Evolutionary conservation across 2,113 vertebrate species (phyloP).

Genomic region (Macrotus californicus): DNA sequence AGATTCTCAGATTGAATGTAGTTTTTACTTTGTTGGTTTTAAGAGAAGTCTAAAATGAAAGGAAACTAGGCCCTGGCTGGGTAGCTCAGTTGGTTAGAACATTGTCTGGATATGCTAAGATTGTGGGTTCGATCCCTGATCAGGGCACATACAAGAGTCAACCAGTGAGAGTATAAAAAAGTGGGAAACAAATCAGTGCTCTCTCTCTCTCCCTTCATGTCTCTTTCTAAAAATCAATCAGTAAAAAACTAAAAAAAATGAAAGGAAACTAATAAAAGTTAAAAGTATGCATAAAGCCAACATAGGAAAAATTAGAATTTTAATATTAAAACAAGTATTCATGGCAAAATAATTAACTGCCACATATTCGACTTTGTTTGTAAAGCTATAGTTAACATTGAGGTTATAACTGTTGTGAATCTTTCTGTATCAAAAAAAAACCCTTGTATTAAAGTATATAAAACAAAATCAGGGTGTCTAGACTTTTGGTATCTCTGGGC

Average conservation of each 20-base stretch:
- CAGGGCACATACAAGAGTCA: no score
- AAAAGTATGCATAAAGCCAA: neutral
- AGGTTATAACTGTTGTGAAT: neutral
- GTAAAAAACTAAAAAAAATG: neutral
- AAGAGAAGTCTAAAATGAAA: neutral
- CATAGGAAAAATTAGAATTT: neutral
- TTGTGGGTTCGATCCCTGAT: no score
- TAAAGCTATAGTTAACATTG: neutral
- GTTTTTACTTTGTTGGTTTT: neutral
- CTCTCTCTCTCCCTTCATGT: no score
- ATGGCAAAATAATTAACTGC: neutral
- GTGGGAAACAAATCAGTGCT: no score
- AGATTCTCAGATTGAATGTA: neutral
- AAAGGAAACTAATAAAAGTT: neutral
- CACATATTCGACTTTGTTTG: neutral
- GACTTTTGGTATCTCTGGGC: no score
- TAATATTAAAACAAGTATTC: neutral
- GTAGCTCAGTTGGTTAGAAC: no score
- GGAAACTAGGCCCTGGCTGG: neutral
- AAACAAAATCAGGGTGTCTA: neutral
- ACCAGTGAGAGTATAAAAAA: no score
- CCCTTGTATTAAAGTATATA: neutral
- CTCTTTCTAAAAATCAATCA: no score
- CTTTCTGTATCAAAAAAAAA: neutral
- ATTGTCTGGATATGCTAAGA: no score